Evolutionary conservation across 2,797 vertebrate species (phyloP).

Genomic region (Pangasius krempfi): DNA sequence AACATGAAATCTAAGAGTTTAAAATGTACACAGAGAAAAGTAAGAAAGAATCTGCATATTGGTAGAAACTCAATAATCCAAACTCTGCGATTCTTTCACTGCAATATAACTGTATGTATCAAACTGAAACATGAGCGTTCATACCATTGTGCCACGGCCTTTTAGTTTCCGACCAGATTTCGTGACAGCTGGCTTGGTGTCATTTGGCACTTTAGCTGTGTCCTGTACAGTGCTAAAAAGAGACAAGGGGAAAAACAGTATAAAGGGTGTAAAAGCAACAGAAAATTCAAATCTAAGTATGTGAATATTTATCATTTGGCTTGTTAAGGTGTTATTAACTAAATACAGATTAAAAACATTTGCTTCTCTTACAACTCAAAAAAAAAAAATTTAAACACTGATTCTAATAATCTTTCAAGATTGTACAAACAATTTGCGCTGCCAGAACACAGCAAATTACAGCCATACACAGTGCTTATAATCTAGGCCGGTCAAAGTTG

Average conservation of each 20-base stretch:
- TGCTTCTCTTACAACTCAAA: neutral
- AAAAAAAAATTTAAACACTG: neutral
- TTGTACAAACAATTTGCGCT: neutral
- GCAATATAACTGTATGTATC: neutral
- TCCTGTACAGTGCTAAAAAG: conserved; percentile 80
- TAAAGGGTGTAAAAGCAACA: neutral
- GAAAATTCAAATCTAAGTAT: neutral
- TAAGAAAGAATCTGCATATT: no score
- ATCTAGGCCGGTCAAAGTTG: neutral
- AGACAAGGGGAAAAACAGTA: neutral
- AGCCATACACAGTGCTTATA: neutral
- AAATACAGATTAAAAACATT: neutral
- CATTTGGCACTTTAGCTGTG: conserved; percentile 67
- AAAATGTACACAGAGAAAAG: neutral
- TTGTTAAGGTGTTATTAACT: neutral
- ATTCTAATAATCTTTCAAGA: neutral
- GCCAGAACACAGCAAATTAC: neutral
- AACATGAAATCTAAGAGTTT: neutral
- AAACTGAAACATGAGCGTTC: conserved; percentile 44
- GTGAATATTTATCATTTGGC: neutral
- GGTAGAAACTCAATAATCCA: neutral
- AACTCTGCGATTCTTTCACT: neutral
- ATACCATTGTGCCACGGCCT: conserved; percentile 96
- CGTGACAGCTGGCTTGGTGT: conserved; percentile 90
- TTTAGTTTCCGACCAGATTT: conserved; percentile 97